These are phyloP conservation scores for Eledone cirrhosa DNA, from an alignment of 2,888 invertebrate species.

Conservation along the genomic window DNA sequence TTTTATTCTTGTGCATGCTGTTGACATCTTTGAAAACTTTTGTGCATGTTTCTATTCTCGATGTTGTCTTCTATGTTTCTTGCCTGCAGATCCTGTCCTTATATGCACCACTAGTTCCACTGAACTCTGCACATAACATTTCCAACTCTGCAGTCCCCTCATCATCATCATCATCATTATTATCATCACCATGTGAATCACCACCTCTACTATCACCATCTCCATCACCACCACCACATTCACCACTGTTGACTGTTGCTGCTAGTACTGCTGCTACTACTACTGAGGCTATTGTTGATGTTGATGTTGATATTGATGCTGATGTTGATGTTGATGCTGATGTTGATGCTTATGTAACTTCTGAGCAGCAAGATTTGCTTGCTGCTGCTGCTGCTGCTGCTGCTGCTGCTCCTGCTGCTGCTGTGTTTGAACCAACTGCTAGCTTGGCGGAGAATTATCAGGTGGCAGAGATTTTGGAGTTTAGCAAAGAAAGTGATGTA, in stretches of 20 bases:
- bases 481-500: not conserved
- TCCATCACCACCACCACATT: not conserved
- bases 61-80: conserved; percentile 22
- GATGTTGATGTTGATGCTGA: no score
- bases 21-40: no score
- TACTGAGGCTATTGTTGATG: no score
- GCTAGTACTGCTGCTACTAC: not conserved
- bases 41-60: conserved; percentile 26
- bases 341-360: no score
- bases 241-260: not conserved
- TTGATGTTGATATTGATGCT: no score
- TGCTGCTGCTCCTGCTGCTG: conserved; percentile 4
- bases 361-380: no score
- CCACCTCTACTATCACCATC: not conserved
- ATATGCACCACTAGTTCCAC: conserved; percentile 23
- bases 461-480: not conserved
- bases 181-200: conserved; percentile 5
- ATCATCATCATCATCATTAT: conserved; percentile 10
- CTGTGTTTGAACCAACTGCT: not conserved
- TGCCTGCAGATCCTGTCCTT: conserved; percentile 25
- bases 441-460: conserved; percentile 14
- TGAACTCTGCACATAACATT: conserved; percentile 9
- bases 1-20: no score
- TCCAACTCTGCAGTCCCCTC: conserved; percentile 5
- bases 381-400: conserved; percentile 5